Conservation (phyloP, 2,888 invertebrate species). For the Conchocele bisecta region DNA sequence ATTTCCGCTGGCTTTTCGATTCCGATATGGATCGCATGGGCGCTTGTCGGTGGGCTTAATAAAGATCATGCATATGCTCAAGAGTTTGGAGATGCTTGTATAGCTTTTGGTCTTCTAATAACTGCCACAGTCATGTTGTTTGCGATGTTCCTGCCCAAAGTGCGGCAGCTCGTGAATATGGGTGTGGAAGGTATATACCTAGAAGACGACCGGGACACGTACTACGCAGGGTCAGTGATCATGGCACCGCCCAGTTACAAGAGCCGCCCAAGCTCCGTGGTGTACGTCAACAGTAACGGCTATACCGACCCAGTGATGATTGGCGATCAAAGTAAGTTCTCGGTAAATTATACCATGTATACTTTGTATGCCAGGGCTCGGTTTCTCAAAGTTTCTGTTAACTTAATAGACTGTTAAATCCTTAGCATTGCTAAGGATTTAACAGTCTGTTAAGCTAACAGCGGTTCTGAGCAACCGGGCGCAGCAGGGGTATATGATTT, state of each 20-base stretch:
- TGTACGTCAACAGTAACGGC: constrained; percentile 74
- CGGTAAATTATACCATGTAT: no score
- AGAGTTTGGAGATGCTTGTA: constrained; percentile 86
- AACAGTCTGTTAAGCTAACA: no score
- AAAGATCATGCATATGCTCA: constrained; percentile 70
- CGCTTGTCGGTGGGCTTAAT: constrained; percentile 86
- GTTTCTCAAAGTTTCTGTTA: no score
- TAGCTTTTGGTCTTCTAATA: constrained; percentile 93
- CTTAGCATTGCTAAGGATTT: no score
- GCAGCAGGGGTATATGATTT: no score
- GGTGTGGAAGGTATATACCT: constrained; percentile 89
- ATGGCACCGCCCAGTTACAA: constrained; percentile 79
- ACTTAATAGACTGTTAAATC: no score
- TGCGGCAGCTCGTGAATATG: constrained; percentile 94
- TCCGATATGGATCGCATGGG: constrained; percentile 86
- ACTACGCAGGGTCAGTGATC: constrained; percentile 73
- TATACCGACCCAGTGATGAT: constrained; percentile 72
- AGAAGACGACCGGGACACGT: constrained; percentile 78
- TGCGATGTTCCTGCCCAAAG: constrained; percentile 95
- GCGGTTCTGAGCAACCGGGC: no score
- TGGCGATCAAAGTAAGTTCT: constrained; percentile 73
- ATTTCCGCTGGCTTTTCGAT: constrained; percentile 93
- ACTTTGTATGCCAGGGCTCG: no score
- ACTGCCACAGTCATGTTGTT: constrained; percentile 94
- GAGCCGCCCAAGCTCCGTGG: constrained; percentile 73